Evolutionary conservation across 2,888 invertebrate genomes (phyloP).

Genomic region (Diachrysia chrysitis): DNA sequence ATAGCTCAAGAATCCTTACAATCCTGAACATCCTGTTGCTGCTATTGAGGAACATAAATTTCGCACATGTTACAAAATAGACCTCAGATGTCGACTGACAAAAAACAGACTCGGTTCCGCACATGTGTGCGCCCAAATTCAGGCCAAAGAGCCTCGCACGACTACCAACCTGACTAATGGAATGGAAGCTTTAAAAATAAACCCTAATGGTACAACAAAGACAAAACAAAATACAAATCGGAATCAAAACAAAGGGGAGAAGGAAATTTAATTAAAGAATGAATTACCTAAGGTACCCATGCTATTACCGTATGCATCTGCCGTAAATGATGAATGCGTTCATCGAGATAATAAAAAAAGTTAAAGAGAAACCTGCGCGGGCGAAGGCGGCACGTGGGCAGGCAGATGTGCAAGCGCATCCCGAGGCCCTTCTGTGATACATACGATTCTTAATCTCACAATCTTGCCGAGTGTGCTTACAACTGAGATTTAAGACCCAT

Average conservation of each 20-base stretch:
- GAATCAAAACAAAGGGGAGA: conserved; percentile 70
- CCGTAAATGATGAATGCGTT: conserved; percentile 83
- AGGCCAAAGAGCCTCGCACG: conserved; percentile 71
- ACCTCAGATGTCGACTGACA: conserved; percentile 81
- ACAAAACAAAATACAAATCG: conserved; percentile 65
- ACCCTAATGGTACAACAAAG: conserved; percentile 63
- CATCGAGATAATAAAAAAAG: conserved; percentile 78
- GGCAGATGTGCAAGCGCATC: conserved; percentile 86
- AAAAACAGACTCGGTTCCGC: conserved; percentile 79
- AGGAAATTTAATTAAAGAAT: conserved; percentile 82
- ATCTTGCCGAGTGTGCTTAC: conserved; percentile 76
- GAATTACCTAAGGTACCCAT: conserved; percentile 77
- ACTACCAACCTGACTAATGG: conserved; percentile 56
- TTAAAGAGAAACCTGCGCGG: conserved; percentile 79
- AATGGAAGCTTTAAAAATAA: conserved; percentile 60
- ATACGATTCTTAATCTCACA: conserved; percentile 76
- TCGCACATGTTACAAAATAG: conserved; percentile 82
- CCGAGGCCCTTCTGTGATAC: conserved; percentile 67
- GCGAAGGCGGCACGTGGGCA: conserved; percentile 86
- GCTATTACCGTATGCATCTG: conserved; percentile 84
- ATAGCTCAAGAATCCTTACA: conserved; percentile 70
- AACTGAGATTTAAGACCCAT: conserved; percentile 79
- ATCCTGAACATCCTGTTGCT: conserved; percentile 73
- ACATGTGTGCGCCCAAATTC: conserved; percentile 78
- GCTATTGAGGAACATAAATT: conserved; percentile 69